A percentile compares a stretch with the other conserved stretches of the same genome.
Conservation (phyloP, 1,140 invertebrate genomes). For the Archivesica marissinica region DNA sequence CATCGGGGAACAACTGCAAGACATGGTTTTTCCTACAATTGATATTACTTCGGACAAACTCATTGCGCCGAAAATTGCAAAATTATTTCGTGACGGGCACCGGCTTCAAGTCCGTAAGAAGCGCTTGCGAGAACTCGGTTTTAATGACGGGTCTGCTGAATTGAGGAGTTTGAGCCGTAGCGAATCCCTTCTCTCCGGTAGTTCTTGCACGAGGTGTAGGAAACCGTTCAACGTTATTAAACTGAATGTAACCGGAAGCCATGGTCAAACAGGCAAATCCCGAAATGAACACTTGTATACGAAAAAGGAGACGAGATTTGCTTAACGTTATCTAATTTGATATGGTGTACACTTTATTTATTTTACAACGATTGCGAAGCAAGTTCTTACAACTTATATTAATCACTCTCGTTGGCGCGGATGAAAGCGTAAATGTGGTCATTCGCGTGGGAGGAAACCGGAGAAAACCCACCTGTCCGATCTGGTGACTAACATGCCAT, state of each 20-base stretch:
- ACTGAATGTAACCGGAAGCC: neutral
- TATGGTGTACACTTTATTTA: no score
- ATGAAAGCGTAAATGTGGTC: no score
- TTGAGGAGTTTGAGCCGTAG: slow-evolving; percentile 5
- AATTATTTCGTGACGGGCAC: slow-evolving; percentile 35
- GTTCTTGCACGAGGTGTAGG: slow-evolving; percentile 34
- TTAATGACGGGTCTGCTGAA: neutral
- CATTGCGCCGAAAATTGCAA: slow-evolving; percentile 55
- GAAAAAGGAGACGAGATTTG: no score
- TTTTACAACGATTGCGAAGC: no score
- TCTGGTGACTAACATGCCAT: no score
- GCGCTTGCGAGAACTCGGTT: slow-evolving; percentile 32
- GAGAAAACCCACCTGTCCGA: no score
- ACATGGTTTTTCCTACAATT: slow-evolving; percentile 66
- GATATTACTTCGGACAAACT: slow-evolving; percentile 62
- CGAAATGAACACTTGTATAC: neutral
- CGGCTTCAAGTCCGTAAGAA: slow-evolving; percentile 20
- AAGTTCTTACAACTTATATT: no score
- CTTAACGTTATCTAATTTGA: no score
- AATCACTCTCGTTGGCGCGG: no score
- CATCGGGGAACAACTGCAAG: slow-evolving; percentile 69
- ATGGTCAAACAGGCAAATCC: neutral
- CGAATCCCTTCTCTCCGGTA: slow-evolving; percentile 16
- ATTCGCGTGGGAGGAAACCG: no score
- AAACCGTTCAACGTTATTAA: slow-evolving; percentile 15